These are phyloP conservation scores for Scaptodrosophila lebanonensis DNA, from an alignment of 1,140 invertebrate genomes.

Conservation along the genomic window DNA sequence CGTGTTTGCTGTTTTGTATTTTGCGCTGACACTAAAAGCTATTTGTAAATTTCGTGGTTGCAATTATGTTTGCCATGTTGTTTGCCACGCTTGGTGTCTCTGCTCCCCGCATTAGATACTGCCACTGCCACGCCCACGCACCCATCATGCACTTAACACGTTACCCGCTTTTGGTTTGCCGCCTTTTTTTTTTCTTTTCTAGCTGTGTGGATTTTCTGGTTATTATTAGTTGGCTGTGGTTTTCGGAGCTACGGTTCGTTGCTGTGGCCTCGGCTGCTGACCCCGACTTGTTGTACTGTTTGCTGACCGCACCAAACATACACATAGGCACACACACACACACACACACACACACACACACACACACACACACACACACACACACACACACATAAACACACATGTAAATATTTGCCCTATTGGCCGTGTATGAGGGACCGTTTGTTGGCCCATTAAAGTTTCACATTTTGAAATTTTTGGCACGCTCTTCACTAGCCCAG, in stretches of 20 bases:
- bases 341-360: slow-evolving; percentile 28
- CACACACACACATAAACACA: slow-evolving; percentile 22
- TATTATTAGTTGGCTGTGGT: slow-evolving; percentile 70
- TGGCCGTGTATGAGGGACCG: slow-evolving; percentile 8
- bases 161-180: slow-evolving; percentile 6
- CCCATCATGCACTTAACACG: slow-evolving; percentile 41
- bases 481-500: slow-evolving; percentile 19
- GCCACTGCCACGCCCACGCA: slow-evolving; percentile 3
- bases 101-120: too few relatives aligned
- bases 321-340: slow-evolving; percentile 19
- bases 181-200: slow-evolving; percentile 22
- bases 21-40: slow-evolving; percentile 70
- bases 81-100: slow-evolving; percentile 24
- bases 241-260: slow-evolving; percentile 47
- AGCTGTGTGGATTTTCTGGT: slow-evolving; percentile 55
- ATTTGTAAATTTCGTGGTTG: slow-evolving; percentile 73
- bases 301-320: slow-evolving; percentile 44
- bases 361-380: slow-evolving; percentile 17
- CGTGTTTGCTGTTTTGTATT: slow-evolving; percentile 42
- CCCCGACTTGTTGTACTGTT: slow-evolving; percentile 30
- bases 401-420: slow-evolving; percentile 54
- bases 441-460: slow-evolving; percentile 35
- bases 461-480: slow-evolving; percentile 23
- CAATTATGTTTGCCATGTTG: slow-evolving; percentile 71
- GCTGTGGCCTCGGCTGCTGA: slow-evolving; percentile 10